These are phyloP conservation scores for Neodiprion fabricii DNA, from an alignment of 1,140 invertebrate genomes.

Conservation along the genomic window DNA sequence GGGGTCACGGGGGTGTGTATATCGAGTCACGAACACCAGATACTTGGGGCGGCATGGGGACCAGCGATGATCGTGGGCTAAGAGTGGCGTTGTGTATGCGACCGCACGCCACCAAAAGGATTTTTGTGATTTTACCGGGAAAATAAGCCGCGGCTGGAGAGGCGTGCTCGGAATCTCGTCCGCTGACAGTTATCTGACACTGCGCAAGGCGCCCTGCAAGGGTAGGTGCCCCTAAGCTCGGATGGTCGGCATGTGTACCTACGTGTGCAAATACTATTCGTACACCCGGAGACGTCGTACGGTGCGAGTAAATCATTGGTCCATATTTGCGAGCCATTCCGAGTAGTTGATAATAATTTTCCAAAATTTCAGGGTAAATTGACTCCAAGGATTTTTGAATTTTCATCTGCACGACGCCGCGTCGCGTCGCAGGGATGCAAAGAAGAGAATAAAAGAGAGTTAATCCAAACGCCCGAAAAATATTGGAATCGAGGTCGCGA, in stretches of 20 bases:
- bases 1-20: not conserved
- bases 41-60: not conserved
- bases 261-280: not conserved
- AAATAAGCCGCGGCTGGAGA: conserved; percentile 11
- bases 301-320: too few species aligned
- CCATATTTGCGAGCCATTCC: too few species aligned
- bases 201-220: not conserved
- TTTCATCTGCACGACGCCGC: too few species aligned
- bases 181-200: not conserved
- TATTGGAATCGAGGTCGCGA: too few species aligned
- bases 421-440: too few species aligned
- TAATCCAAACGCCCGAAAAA: too few species aligned
- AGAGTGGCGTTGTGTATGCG: conserved; percentile 18
- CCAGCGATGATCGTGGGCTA: not conserved
- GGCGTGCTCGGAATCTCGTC: conserved; percentile 15
- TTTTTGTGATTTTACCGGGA: conserved; percentile 17
- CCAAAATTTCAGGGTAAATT: too few species aligned
- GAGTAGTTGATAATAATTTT: too few species aligned
- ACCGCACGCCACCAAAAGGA: conserved; percentile 14
- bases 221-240: not conserved
- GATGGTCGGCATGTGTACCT: not conserved
- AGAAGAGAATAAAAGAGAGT: too few species aligned
- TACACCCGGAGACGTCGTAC: not conserved
- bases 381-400: too few species aligned
- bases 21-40: not conserved